Percentiles rank a stretch among this genome's conserved stretches.
phyloP scores from a whole-genome alignment of 2,113 vertebrate genomes.

The Hippocampus zosterae region DNA sequence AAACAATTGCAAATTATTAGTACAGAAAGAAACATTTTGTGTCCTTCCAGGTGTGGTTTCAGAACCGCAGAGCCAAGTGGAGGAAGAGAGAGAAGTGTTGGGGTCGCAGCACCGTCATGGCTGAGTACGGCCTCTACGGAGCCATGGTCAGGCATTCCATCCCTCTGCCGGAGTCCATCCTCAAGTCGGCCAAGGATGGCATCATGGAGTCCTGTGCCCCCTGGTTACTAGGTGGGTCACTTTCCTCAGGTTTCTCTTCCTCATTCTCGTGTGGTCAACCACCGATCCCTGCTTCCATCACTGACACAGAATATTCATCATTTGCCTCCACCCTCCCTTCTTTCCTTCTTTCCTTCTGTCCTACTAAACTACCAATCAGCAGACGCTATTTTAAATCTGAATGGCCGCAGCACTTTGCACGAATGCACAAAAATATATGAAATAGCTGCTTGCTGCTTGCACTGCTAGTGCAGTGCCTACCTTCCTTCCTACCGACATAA shows the following conservation, averaged over 20 bases:
- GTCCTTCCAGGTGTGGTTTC: constrained; percentile 90
- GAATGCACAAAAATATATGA: too few relatives aligned
- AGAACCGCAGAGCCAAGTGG: constrained; percentile 98
- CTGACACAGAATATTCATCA: too few relatives aligned
- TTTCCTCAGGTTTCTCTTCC: background rate
- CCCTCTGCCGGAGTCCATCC: constrained; percentile 95
- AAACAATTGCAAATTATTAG: background rate
- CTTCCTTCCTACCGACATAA: background rate
- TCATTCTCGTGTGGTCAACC: background rate
- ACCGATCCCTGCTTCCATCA: too few relatives aligned
- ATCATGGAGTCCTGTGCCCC: constrained; percentile 99
- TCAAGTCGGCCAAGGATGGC: constrained; percentile 98
- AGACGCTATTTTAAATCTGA: too few relatives aligned
- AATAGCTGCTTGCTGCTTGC: too few relatives aligned
- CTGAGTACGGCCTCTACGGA: constrained; percentile 93
- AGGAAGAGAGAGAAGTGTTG: constrained; percentile 98
- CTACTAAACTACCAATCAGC: too few relatives aligned
- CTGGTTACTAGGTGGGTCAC: constrained; percentile 91
- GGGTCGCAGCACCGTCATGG: constrained; percentile 98
- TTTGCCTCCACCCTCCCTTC: too few relatives aligned
- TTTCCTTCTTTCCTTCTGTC: background rate
- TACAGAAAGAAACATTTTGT: background rate
- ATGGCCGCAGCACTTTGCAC: too few relatives aligned
- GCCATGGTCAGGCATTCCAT: constrained; percentile 99
- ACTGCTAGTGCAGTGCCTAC: too few relatives aligned